These are phyloP conservation scores for Cariama cristata DNA, from an alignment of 2,113 vertebrate species.

Conservation along the genomic window DNA sequence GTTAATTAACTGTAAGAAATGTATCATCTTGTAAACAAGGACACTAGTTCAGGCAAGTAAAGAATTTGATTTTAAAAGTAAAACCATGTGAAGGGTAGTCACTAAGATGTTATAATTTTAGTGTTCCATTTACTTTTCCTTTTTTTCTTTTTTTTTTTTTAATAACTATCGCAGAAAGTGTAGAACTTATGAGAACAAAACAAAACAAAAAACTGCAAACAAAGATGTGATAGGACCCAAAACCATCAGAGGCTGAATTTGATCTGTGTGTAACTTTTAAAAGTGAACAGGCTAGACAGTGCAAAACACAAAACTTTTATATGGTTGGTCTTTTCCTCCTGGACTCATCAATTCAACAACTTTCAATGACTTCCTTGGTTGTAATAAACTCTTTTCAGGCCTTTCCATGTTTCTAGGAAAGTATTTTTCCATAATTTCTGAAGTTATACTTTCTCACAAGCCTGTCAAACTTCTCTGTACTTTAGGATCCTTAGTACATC, in stretches of 20 bases:
- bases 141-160: not conserved
- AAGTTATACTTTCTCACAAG: not conserved
- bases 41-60: not conserved
- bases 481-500: not conserved
- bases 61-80: not conserved
- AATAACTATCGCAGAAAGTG: not conserved
- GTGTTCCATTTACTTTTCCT: not conserved
- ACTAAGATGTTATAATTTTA: not conserved
- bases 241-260: not conserved
- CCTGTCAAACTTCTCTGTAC: not conserved
- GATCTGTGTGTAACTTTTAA: not conserved
- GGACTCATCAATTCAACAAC: not conserved
- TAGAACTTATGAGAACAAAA: not conserved
- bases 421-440: not conserved
- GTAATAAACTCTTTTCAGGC: not conserved
- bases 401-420: not conserved
- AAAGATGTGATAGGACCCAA: not conserved
- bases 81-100: not conserved
- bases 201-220: not conserved
- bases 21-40: not conserved
- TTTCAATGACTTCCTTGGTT: not conserved
- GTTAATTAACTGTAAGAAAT: not conserved
- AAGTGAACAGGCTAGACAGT: not conserved
- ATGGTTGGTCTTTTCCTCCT: fast-evolving
- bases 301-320: not conserved